These are phyloP conservation scores for Cottoperca gobio DNA, from an alignment of 2,797 vertebrate species.

Conservation along the genomic window DNA sequence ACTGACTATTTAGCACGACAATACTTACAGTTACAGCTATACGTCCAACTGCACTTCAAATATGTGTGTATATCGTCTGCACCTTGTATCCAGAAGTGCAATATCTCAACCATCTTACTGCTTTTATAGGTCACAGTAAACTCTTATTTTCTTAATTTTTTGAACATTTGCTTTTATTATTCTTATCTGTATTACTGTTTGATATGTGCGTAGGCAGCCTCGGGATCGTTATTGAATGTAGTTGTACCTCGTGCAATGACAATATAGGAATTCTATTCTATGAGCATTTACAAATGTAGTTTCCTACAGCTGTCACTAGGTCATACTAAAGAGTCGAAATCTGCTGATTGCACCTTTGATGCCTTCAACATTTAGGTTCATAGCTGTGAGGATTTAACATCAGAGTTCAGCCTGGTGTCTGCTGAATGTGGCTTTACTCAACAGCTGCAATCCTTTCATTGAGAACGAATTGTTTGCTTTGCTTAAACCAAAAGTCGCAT, in stretches of 20 bases:
- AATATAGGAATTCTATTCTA: too few species aligned
- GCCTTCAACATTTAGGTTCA: neutral
- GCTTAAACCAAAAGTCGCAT: neutral
- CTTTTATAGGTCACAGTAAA: too few species aligned
- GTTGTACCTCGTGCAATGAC: too few species aligned
- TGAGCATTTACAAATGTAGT: neutral
- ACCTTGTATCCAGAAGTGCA: too few species aligned
- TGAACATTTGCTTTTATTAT: too few species aligned
- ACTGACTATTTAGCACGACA: neutral
- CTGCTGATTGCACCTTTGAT: constrained; percentile 1
- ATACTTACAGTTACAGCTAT: neutral
- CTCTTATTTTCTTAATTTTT: too few species aligned
- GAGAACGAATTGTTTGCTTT: neutral
- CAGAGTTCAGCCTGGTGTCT: neutral
- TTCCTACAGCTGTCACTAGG: neutral
- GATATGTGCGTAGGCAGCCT: too few species aligned
- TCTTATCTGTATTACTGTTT: too few species aligned
- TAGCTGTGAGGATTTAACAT: neutral
- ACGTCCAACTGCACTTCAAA: too few species aligned
- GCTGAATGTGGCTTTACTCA: too few species aligned
- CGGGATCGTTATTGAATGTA: too few species aligned
- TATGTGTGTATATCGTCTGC: neutral
- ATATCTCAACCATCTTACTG: too few species aligned
- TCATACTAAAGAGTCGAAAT: neutral
- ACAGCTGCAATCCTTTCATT: neutral